These are phyloP conservation scores for Deladenus siricidicola DNA, from an alignment of 2,888 invertebrate genomes.

Conservation along the genomic window DNA sequence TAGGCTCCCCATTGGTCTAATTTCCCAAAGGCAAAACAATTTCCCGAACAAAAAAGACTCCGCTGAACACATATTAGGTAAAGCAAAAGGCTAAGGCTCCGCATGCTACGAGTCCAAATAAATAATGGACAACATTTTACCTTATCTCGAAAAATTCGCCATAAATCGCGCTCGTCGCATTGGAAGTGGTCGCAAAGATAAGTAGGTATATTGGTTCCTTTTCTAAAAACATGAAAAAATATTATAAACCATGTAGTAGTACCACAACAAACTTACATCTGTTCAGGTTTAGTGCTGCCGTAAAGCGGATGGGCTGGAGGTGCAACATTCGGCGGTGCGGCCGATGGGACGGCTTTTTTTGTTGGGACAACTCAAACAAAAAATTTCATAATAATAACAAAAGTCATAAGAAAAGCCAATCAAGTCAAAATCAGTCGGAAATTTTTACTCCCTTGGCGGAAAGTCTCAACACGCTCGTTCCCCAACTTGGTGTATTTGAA, in stretches of 20 bases:
- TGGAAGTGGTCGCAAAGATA: neutral
- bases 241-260: neutral
- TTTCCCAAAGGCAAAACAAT: too few relatives aligned
- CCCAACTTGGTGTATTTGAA: too few relatives aligned
- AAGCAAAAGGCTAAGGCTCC: too few relatives aligned
- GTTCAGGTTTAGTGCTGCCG: neutral
- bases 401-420: too few relatives aligned
- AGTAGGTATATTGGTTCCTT: neutral
- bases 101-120: too few relatives aligned
- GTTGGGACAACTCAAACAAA: neutral
- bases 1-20: too few relatives aligned
- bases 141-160: neutral
- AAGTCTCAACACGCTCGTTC: too few relatives aligned
- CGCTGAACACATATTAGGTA: too few relatives aligned
- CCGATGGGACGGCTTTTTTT: neutral
- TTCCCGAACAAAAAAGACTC: too few relatives aligned
- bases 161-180: neutral
- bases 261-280: neutral
- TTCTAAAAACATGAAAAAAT: neutral
- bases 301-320: neutral
- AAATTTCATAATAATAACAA: too few relatives aligned
- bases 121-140: neutral
- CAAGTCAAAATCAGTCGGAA: too few relatives aligned
- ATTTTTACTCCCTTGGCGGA: too few relatives aligned
- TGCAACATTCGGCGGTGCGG: neutral